phyloP scores from a whole-genome alignment of 2,113 vertebrate genomes.

The Tamias sibiricus region DNA sequence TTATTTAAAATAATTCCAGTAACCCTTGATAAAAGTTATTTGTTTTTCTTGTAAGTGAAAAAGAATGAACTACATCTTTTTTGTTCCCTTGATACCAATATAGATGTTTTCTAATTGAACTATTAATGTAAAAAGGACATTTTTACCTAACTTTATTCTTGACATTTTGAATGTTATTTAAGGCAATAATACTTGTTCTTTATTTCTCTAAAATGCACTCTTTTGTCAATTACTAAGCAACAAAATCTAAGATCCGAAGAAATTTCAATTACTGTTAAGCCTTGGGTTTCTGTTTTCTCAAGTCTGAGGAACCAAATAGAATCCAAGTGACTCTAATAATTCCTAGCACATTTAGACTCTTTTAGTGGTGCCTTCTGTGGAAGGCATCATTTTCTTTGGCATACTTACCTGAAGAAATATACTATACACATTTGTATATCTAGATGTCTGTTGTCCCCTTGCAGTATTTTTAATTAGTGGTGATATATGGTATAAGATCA shows the following conservation, averaged over 20 bases:
- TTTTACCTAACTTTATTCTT: slow-evolving; percentile 2
- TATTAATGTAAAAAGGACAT: not conserved
- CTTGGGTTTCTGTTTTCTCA: not conserved
- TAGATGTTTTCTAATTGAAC: not conserved
- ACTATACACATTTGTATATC: not conserved
- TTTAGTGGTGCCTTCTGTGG: not conserved
- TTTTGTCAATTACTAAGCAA: not conserved
- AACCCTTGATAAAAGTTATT: not conserved
- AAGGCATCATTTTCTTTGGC: not conserved
- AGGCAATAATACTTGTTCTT: not conserved
- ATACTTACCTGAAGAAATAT: not conserved
- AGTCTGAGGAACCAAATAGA: not conserved
- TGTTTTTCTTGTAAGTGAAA: not conserved
- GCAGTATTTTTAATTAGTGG: not conserved
- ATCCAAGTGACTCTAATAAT: not conserved
- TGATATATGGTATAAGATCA: not conserved
- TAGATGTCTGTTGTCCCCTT: not conserved
- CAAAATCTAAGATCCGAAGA: slow-evolving; percentile 4
- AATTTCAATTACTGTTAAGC: not conserved
- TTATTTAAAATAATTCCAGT: not conserved
- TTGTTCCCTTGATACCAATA: not conserved
- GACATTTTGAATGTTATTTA: not conserved
- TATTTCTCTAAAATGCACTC: slow-evolving; percentile 12
- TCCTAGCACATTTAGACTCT: not conserved
- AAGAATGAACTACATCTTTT: slow-evolving; percentile 8